These are phyloP conservation scores for Bedellia somnulentella DNA, from an alignment of 2,888 invertebrate genomes.

Conservation along the genomic window DNA sequence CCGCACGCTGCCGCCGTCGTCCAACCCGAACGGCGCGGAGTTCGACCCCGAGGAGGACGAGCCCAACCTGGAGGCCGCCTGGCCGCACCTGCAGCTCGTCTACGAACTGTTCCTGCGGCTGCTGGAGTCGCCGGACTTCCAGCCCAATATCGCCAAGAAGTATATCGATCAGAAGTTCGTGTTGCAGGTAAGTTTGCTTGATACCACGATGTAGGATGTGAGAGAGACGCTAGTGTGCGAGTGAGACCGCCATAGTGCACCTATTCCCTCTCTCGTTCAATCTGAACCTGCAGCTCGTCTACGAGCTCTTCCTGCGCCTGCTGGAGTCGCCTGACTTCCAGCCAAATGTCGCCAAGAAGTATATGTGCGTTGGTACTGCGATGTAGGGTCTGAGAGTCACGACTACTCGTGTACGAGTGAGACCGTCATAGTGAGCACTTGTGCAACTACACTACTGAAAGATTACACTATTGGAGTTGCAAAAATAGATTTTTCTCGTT, in stretches of 20 bases:
- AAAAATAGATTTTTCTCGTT: too few relatives aligned
- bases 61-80: slow-evolving; percentile 91
- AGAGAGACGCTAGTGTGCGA: too few relatives aligned
- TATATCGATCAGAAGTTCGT: slow-evolving; percentile 96
- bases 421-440: too few relatives aligned
- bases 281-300: slow-evolving; percentile 86
- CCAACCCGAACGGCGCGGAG: slow-evolving; percentile 84
- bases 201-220: too few relatives aligned
- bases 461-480: too few relatives aligned
- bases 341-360: slow-evolving; percentile 87
- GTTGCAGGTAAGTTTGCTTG: slow-evolving; percentile 73
- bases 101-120: slow-evolving; percentile 77
- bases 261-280: too few relatives aligned
- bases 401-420: too few relatives aligned
- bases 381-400: too few relatives aligned
- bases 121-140: slow-evolving; percentile 91
- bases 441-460: too few relatives aligned
- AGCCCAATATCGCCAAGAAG: slow-evolving; percentile 88
- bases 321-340: slow-evolving; percentile 93
- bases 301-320: slow-evolving; percentile 75
- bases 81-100: slow-evolving; percentile 89
- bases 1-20: slow-evolving; percentile 83
- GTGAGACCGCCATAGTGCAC: too few relatives aligned
- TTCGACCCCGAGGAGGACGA: slow-evolving; percentile 96
- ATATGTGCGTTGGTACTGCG: too few relatives aligned